Evolutionary conservation across 2,888 invertebrate genomes (phyloP), one percentile per base, ranked within the genome.

Genomic region (Romanomermis culicivorax): DNA sequence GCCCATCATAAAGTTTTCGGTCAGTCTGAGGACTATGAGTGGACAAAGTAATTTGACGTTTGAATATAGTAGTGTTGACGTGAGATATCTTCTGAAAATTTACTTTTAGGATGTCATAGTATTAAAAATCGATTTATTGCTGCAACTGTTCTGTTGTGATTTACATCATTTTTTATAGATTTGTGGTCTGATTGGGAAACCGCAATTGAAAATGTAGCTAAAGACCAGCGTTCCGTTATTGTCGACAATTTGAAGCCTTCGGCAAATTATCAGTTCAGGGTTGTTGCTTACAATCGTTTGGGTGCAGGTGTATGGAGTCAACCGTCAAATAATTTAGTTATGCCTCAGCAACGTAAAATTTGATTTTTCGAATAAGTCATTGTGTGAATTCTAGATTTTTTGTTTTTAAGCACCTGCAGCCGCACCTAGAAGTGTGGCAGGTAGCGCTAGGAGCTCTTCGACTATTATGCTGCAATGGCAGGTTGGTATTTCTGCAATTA

Each of bases 401-500:
- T 43, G 25, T 36, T 45, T 65, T 68, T 14, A 71, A 89, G 89
- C 93, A 51, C 97, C 97, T 0, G 89, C 89, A 57, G 89, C 88
- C 29, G 86, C 95, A 1, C 95, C 95, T 0, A 77, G 84, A 52
- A 87, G 87, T 29, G 86, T 95, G 65, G 88, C 86, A 62, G 93
- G 89, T 2, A 87, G 87, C 0, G 87, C 93, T 0, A 77, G 89
- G 57, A 87, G 89, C 17, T 83, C 87, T 14, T 85, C 87, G 0
- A 87, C 91, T 71, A 89, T 97, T 57, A 87, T 89, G 64, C 84
- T 91, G 0, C 89, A 89, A 67, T 95, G 93, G 93, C 87, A 74
- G 58, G 63, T 63, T n/a, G n/a, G n/a, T n/a, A n/a, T n/a, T n/a
- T n/a, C n/a, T n/a, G n/a, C n/a, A n/a, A n/a, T n/a, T n/a, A n/a